Conservation (phyloP, 2,113 vertebrate genomes). For the Nycticryphes semicollaris region DNA sequence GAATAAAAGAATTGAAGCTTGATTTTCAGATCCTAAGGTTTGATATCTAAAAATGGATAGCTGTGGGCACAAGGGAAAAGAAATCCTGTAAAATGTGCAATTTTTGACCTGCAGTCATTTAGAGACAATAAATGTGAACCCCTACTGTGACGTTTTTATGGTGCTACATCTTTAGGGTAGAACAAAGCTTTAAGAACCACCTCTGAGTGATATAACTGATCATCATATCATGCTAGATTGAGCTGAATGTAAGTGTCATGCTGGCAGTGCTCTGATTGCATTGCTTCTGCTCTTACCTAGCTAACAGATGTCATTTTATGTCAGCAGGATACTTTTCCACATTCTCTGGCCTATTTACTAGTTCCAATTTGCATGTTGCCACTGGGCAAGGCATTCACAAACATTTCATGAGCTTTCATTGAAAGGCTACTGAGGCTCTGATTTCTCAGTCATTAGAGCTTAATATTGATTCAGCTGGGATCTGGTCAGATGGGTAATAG, state of each 20-base stretch:
- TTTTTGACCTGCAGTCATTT: neutral
- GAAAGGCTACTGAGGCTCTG: neutral
- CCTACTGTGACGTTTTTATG: neutral
- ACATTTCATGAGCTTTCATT: neutral
- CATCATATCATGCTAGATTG: neutral
- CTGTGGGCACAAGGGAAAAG: neutral
- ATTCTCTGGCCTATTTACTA: slow-evolving; percentile 20
- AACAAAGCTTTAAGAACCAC: neutral
- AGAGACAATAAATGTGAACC: neutral
- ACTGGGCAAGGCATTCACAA: slow-evolving; percentile 6
- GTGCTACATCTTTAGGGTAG: neutral
- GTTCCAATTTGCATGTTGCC: neutral
- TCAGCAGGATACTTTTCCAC: slow-evolving; percentile 21
- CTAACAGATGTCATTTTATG: slow-evolving; percentile 31
- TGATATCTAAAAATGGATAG: neutral
- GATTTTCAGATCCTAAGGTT: neutral
- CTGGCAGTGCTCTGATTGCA: neutral
- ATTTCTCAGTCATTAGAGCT: neutral
- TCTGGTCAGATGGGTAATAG: neutral
- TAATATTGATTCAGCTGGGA: neutral
- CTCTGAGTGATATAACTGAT: neutral
- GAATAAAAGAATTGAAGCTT: neutral
- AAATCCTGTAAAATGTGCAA: neutral
- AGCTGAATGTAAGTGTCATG: neutral
- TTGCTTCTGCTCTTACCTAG: neutral